These are phyloP conservation scores for Copidosoma aretas DNA, from an alignment of 2,888 invertebrate species.

Conservation along the genomic window DNA sequence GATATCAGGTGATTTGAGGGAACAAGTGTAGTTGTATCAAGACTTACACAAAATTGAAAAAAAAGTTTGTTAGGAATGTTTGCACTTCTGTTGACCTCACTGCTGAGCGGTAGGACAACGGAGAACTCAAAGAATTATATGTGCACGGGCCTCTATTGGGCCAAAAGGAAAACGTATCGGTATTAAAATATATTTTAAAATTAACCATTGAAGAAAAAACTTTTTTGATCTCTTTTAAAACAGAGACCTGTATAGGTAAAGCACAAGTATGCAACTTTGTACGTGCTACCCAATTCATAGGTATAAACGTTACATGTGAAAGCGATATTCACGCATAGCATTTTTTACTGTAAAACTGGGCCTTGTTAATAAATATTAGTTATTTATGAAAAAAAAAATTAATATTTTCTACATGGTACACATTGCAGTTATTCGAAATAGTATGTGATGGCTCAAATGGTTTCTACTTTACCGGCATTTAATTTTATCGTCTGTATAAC, in stretches of 20 bases:
- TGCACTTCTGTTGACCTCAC: background rate
- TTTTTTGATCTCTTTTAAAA: slow-evolving; percentile 45
- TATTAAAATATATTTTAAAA: slow-evolving; percentile 45
- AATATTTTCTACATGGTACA: no score
- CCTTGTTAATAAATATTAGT: no score
- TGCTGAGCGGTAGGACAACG: slow-evolving; percentile 23
- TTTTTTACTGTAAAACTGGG: no score
- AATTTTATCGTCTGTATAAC: background rate
- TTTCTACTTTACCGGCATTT: slow-evolving; percentile 13
- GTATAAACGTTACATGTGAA: background rate
- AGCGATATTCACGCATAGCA: no score
- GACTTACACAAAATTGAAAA: background rate
- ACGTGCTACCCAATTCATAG: background rate
- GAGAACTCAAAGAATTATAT: slow-evolving; percentile 18
- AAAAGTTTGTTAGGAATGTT: background rate
- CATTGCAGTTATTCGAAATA: background rate
- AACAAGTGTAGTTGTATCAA: background rate
- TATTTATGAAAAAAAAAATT: no score
- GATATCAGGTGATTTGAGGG: background rate
- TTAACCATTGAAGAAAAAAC: slow-evolving; percentile 38
- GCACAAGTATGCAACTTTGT: background rate
- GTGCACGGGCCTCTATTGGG: slow-evolving; percentile 40
- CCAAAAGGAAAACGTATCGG: slow-evolving; percentile 40
- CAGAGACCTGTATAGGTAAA: slow-evolving; percentile 32
- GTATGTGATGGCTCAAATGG: background rate